Percentiles rank a stretch among this genome's conserved stretches.
phyloP scores from a whole-genome alignment of 2,888 invertebrate species.

The Metallyticus violacea region DNA sequence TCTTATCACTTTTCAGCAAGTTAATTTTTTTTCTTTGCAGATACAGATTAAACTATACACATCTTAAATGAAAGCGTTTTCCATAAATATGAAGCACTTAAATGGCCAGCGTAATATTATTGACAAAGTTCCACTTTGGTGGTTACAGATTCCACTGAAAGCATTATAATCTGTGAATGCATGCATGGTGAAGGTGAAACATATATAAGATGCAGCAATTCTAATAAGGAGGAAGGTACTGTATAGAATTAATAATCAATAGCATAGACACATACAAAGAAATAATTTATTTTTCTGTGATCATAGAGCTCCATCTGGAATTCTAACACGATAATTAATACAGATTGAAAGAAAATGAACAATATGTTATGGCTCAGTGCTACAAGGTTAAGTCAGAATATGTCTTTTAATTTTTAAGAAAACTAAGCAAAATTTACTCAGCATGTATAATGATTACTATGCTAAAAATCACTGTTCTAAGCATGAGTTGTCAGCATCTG shows the following conservation, averaged over 20 bases:
- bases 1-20: not conserved
- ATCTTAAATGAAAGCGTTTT: not conserved
- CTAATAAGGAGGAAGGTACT: not conserved
- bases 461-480: too few relatives aligned
- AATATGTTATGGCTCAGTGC: too few relatives aligned
- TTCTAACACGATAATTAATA: too few relatives aligned
- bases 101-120: not conserved
- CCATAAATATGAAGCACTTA: not conserved
- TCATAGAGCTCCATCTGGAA: too few relatives aligned
- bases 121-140: not conserved
- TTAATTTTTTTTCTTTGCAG: not conserved
- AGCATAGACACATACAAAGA: not conserved
- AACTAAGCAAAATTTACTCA: too few relatives aligned
- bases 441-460: too few relatives aligned
- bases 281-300: not conserved
- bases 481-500: too few relatives aligned
- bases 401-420: too few relatives aligned
- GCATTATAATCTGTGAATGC: not conserved
- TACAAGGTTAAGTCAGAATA: too few relatives aligned
- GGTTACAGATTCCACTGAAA: not conserved
- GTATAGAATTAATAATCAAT: not conserved
- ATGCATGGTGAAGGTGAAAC: not conserved
- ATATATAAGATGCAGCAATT: not conserved
- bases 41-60: not conserved
- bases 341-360: too few relatives aligned